Percentiles rank a stretch among this genome's conserved stretches.
phyloP scores from a whole-genome alignment of 2,888 invertebrate species.

The Odontothrips loti region DNA sequence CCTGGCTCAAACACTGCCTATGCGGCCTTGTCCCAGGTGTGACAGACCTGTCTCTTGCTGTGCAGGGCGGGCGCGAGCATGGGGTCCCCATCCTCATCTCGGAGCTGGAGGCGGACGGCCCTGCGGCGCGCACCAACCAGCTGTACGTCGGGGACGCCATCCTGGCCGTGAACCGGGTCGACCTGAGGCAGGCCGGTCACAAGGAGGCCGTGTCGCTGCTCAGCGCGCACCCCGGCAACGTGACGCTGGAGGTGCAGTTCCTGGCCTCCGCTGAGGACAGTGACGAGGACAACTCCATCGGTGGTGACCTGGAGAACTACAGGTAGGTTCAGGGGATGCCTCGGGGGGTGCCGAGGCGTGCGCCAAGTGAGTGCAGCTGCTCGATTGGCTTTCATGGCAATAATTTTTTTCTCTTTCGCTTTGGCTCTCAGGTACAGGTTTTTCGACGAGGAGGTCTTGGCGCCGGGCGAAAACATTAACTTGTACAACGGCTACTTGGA shows the following conservation, averaged over 20 bases:
- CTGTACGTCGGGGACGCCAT: conserved; percentile 82
- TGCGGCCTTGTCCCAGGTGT: neutral
- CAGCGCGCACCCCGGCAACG: conserved; percentile 71
- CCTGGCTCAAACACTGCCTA: neutral
- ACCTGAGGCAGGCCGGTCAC: conserved; percentile 67
- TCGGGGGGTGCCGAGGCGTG: too few species aligned
- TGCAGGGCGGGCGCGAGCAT: conserved; percentile 78
- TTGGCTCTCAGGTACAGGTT: conserved; percentile 45
- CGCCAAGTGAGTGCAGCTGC: too few species aligned
- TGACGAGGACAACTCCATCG: conserved; percentile 63
- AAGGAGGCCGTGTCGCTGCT: conserved; percentile 75
- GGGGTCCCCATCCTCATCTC: conserved; percentile 82
- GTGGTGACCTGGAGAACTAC: conserved; percentile 54
- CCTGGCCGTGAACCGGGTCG: conserved; percentile 71
- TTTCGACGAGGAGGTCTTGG: conserved; percentile 49
- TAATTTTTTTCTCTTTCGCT: too few species aligned
- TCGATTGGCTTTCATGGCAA: too few species aligned
- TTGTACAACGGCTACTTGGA: conserved; percentile 41
- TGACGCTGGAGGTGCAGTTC: conserved; percentile 72
- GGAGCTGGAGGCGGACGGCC: conserved; percentile 72
- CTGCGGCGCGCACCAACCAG: conserved; percentile 67
- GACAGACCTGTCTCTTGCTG: conserved; percentile 34
- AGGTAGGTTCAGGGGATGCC: conserved; percentile 43
- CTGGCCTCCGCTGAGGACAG: conserved; percentile 57
- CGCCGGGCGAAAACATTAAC: conserved; percentile 44